A percentile compares a stretch with the other conserved stretches of the same genome.
Conservation (phyloP, 2,888 invertebrate species). For the Blastobasis adustella region DNA sequence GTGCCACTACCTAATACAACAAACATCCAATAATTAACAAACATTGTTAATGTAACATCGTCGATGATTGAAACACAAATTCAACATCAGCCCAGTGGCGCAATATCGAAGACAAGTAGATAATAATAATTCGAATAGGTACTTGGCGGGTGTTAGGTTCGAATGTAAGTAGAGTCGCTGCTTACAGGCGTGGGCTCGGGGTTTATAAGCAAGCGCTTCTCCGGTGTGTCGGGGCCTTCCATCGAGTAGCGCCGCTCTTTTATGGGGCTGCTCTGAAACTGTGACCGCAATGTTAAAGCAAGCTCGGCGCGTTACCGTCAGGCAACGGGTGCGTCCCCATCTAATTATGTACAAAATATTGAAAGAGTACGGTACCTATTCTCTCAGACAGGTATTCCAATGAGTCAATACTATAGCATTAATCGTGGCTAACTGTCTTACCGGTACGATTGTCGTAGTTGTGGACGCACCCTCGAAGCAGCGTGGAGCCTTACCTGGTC, state of each 20-base stretch:
- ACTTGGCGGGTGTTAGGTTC: not conserved
- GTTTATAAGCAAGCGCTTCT: constrained; percentile 71
- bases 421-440: too few relatives aligned
- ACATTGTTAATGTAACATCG: not conserved
- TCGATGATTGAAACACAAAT: not conserved
- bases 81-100: too few relatives aligned
- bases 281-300: constrained; percentile 48
- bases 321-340: constrained; percentile 17
- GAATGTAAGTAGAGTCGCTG: not conserved
- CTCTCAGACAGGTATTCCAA: not conserved
- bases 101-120: too few relatives aligned
- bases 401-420: not conserved
- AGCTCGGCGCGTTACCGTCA: constrained; percentile 15
- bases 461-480: constrained; percentile 36
- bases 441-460: too few relatives aligned
- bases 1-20: too few relatives aligned
- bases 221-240: constrained; percentile 62
- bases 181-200: constrained; percentile 72
- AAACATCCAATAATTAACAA: too few relatives aligned
- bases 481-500: constrained; percentile 46
- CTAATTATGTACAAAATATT: not conserved
- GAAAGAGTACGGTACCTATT: not conserved
- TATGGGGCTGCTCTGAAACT: constrained; percentile 69
- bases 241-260: constrained; percentile 65
- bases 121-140: not conserved